Percentiles rank a stretch among this genome's conserved stretches.
These are phyloP conservation scores for Philotrypesis tridentata DNA, from an alignment of 1,140 invertebrate genomes.

Conservation along the genomic window DNA sequence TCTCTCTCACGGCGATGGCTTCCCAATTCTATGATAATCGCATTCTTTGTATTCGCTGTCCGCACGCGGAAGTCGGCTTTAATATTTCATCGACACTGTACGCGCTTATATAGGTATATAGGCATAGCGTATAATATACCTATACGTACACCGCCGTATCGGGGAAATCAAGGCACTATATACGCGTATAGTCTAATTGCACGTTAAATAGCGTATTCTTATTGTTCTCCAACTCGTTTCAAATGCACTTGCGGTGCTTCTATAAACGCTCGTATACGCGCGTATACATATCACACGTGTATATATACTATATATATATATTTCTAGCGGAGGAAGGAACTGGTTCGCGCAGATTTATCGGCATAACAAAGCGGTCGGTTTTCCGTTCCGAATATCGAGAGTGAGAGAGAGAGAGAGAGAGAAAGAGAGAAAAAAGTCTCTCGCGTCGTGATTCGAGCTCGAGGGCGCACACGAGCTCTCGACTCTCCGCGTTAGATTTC, in stretches of 20 bases:
- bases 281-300: too few relatives aligned
- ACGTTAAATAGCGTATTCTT: neutral
- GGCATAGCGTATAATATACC: too few relatives aligned
- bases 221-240: neutral
- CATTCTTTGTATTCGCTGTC: neutral
- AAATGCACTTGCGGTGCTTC: too few relatives aligned
- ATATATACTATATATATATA: too few relatives aligned
- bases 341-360: neutral
- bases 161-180: neutral
- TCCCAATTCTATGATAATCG: neutral
- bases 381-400: neutral
- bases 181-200: neutral
- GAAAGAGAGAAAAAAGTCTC: too few relatives aligned
- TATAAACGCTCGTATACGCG: too few relatives aligned
- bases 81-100: conserved; percentile 9
- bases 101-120: too few relatives aligned
- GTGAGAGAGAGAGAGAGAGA: too few relatives aligned
- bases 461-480: too few relatives aligned
- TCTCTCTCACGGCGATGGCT: neutral
- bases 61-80: neutral
- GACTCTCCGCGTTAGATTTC: too few relatives aligned
- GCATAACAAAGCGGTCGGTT: conserved; percentile 13
- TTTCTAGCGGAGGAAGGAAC: neutral
- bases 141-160: neutral
- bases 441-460: too few relatives aligned